Evolutionary conservation across 1,140 invertebrate genomes (phyloP).

Genomic region (Nautilus pompilius): DNA sequence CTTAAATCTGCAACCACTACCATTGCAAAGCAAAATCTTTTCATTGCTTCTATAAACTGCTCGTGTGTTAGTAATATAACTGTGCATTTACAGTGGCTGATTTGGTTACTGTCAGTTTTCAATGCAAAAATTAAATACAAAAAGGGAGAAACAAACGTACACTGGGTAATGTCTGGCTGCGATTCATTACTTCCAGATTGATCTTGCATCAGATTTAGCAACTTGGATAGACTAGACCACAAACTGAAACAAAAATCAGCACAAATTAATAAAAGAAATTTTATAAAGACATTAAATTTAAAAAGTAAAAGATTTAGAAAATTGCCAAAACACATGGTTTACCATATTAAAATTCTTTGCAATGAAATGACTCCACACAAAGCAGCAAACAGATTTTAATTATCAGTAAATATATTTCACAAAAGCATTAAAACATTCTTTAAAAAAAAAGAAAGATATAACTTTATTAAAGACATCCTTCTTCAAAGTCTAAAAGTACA

Average conservation of each 20-base stretch:
- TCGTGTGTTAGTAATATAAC: no score
- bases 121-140: background rate
- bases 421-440: no score
- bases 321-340: background rate
- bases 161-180: slow-evolving; percentile 38
- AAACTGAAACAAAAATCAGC: slow-evolving; percentile 52
- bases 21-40: background rate
- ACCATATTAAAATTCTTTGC: background rate
- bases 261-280: background rate
- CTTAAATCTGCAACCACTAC: background rate
- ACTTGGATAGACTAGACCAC: slow-evolving; percentile 74
- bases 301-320: background rate
- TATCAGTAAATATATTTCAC: no score
- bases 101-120: no score
- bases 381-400: no score
- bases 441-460: no score
- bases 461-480: no score
- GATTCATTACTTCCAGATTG: slow-evolving; percentile 20
- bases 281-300: background rate
- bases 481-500: no score
- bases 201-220: slow-evolving; percentile 67
- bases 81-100: no score
- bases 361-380: background rate
- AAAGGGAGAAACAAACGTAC: slow-evolving; percentile 26
- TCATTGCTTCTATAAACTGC: no score